Base-by-base conservation (phyloP, 2,113 vertebrate genomes). In the Dicerorhinus sumatrensis region DNA sequence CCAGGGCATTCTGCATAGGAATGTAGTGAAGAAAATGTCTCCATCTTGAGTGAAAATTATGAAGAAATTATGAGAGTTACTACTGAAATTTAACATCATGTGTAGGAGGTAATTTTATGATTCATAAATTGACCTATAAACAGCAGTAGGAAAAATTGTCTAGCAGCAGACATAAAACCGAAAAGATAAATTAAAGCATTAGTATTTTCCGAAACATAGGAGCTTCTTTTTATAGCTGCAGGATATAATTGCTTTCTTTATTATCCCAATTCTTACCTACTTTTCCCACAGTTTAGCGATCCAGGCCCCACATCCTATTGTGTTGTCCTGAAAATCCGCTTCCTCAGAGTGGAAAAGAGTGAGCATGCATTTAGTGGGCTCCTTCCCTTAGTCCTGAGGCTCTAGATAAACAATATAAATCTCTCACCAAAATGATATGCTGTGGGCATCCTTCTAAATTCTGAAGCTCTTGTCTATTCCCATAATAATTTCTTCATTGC, bases 41-140 rank as follows among this genome's bases (percentile, higher is more conserved):
- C 33, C 2, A 83, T 91, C 21, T 87, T 88, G 65, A 94, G 56
- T 90, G 60, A 81, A 85, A 94, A 70, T 70, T 79, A 81, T 5
- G 51, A 93, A 92, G 23, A 25, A 81, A 81, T 83, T 83, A 39
- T 33, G 16, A 56, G 20, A 85, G 51, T 95, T 83, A 77, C 17
- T 76, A n/a, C 36, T 84, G 87, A 86, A 75, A 84, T 11, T 79
- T 70, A 92, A 84, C 7, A 69, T 85, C 3, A 3, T 18, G 20
- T 62, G 8, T 75, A 94, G 13, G 12, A 94, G 17, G 27, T 84
- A 76, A 60, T 96, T 69, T 83, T 36, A 93, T 46, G 39, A 97
- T 92, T 79, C 93, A 90, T 84, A 90, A 94, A 85, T 79, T 85
- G 93, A 86, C 48, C 75, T 94, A 63, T 94, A 85, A 93, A 97